These are phyloP conservation scores for Spisula subtruncata DNA, from an alignment of 2,888 invertebrate species.

Conservation along the genomic window DNA sequence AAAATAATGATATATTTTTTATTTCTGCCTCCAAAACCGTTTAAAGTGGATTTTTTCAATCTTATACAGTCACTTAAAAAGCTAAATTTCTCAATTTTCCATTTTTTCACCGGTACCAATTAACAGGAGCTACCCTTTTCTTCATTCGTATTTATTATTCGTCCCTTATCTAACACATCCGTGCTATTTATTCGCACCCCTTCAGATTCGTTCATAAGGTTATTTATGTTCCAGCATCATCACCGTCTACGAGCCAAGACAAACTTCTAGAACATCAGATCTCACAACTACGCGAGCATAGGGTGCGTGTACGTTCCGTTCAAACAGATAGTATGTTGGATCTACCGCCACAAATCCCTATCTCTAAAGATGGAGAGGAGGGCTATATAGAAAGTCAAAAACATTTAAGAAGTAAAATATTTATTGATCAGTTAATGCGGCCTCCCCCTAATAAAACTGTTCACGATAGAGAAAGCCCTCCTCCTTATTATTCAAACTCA, in stretches of 20 bases:
- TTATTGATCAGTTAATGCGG: conserved; percentile 88
- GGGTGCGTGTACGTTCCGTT: conserved; percentile 89
- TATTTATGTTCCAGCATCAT: conserved; percentile 74
- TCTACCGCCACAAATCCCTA: conserved; percentile 91
- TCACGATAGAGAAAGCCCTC: conserved; percentile 91
- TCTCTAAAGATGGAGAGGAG: conserved; percentile 92
- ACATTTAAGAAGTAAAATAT: conserved; percentile 74
- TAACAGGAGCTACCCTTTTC: too few species aligned
- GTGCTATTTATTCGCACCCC: too few species aligned
- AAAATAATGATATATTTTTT: too few species aligned
- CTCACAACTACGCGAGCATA: conserved; percentile 88
- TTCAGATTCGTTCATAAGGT: too few species aligned
- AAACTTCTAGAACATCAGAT: conserved; percentile 84
- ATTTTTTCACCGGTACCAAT: too few species aligned
- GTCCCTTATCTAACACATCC: too few species aligned
- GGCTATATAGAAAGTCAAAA: conserved; percentile 87
- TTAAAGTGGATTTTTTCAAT: too few species aligned
- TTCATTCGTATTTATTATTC: too few species aligned
- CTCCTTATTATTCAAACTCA: conserved; percentile 88
- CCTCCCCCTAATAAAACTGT: conserved; percentile 92
- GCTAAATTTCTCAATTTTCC: too few species aligned
- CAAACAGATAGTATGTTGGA: conserved; percentile 91
- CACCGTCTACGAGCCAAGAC: conserved; percentile 77
- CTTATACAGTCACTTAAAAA: too few species aligned
- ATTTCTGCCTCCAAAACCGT: too few species aligned